Conservation (phyloP, 2,888 invertebrate species). For the Pasiphila rectangulata region DNA sequence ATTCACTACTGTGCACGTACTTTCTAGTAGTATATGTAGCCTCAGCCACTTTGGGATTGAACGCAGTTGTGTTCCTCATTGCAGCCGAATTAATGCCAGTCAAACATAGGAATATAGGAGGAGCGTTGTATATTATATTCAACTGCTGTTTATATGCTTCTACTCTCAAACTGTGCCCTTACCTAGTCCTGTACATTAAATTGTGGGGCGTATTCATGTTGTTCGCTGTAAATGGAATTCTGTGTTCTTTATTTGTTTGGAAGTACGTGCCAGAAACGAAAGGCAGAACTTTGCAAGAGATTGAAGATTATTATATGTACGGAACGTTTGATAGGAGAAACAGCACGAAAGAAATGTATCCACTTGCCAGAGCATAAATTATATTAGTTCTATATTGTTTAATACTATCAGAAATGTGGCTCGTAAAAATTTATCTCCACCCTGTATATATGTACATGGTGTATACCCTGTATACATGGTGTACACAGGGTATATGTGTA, state of each 20-base stretch:
- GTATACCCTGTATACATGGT: no score
- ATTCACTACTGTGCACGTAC: conserved; percentile 20
- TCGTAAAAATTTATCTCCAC: no score
- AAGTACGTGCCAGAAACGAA: conserved; percentile 32
- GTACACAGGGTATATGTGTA: no score
- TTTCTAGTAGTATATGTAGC: conserved; percentile 18
- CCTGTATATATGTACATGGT: no score
- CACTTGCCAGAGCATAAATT: not conserved
- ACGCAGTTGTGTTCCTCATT: conserved; percentile 14
- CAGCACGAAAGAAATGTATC: not conserved
- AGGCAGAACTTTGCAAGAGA: conserved; percentile 27
- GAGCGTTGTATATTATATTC: conserved; percentile 18
- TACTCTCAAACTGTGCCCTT: conserved; percentile 23
- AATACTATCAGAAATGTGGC: no score
- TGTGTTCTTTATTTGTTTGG: conserved; percentile 24
- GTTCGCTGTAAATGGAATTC: conserved; percentile 12
- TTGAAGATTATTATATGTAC: conserved; percentile 24
- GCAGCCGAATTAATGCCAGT: conserved; percentile 29
- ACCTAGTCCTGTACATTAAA: conserved; percentile 18
- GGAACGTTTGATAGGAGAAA: conserved; percentile 9
- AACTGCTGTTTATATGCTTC: conserved; percentile 21
- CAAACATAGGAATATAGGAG: conserved; percentile 25
- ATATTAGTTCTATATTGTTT: not conserved
- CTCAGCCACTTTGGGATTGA: conserved; percentile 17
- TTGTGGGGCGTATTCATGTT: conserved; percentile 24